phyloP scores from a whole-genome alignment of 1,140 invertebrate genomes.

The Cecropterus lyciades region DNA sequence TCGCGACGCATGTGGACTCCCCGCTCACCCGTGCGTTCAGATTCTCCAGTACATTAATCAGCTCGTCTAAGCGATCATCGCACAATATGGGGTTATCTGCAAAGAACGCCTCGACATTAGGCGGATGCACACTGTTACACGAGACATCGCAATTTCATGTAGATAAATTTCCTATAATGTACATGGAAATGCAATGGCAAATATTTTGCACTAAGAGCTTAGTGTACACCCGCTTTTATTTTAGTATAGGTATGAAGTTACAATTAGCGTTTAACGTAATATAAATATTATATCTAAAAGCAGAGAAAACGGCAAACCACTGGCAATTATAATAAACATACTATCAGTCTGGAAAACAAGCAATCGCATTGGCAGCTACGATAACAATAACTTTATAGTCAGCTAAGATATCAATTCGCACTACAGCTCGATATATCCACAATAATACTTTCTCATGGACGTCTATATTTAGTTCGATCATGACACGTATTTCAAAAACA shows the following conservation, averaged over 20 bases:
- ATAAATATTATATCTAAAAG: background rate
- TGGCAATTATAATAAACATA: slow-evolving; percentile 16
- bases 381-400: slow-evolving; percentile 32
- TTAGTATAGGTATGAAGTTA: background rate
- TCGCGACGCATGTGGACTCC: slow-evolving; percentile 82
- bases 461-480: slow-evolving; percentile 33
- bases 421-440: slow-evolving; percentile 16
- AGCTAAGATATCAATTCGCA: slow-evolving; percentile 31
- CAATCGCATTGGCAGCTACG: slow-evolving; percentile 27
- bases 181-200: slow-evolving; percentile 2
- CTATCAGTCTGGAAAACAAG: slow-evolving; percentile 24
- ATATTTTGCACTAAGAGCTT: background rate
- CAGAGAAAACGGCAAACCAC: slow-evolving; percentile 11
- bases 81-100: slow-evolving; percentile 91
- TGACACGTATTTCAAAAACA: slow-evolving; percentile 17
- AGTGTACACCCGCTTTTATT: background rate
- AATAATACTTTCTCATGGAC: slow-evolving; percentile 32
- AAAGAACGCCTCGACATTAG: slow-evolving; percentile 47
- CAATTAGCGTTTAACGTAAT: background rate
- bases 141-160: background rate
- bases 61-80: slow-evolving; percentile 87
- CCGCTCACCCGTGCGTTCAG: slow-evolving; percentile 89
- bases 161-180: background rate
- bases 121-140: slow-evolving; percentile 2
- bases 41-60: slow-evolving; percentile 87